Base-by-base conservation (phyloP, 2,797 vertebrate species). In the Coregonus ussuriensis region DNA sequence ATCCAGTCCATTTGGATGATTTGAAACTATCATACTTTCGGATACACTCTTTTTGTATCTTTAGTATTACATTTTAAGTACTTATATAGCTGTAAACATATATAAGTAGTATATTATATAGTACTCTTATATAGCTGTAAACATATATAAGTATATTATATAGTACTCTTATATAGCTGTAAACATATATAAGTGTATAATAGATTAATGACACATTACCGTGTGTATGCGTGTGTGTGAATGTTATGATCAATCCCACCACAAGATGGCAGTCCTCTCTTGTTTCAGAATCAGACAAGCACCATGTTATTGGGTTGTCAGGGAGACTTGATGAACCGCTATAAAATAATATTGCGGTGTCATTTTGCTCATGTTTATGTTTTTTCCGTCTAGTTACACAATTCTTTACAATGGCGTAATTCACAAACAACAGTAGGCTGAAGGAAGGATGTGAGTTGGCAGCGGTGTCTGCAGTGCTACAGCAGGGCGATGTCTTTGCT, bases 181-280 rank as follows among this genome's bases (percentile, higher is more conserved):
- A 2, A 47, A 47, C 41, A 47, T 47, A 41, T 41, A 7, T 41
- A 41, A 7, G 37, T 41, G 37, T 41, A 41, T 41, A 41, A 41
- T 41, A 9, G 37, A 9, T 41, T 6, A 41, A 9, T 41, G 37
- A 6, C 41, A 41, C 41, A 47, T 11, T 47, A 47, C 9, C 9
- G 41, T 3, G 7, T 47, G 9, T 47, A 2, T 47, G 41, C 3
- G 25, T 37, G 29, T 35, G 33, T 37, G 18, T 37, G 66, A 35
- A 33, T 37, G 33, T 35, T 13, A 69, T 69, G 15, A 29, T 25
- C 41, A 71, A 71, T 47, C 70, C 41, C 41, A 25, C 72, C 72
- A 74, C 72, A n/a, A 74, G 72, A 74, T 74, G 72, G 72, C 54
- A 31, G 7, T 71, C 16, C 47, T 29, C 41, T 15, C 51, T 31